phyloP scores from a whole-genome alignment of 2,888 invertebrate genomes.

The Ornithoptera alexandrae region DNA sequence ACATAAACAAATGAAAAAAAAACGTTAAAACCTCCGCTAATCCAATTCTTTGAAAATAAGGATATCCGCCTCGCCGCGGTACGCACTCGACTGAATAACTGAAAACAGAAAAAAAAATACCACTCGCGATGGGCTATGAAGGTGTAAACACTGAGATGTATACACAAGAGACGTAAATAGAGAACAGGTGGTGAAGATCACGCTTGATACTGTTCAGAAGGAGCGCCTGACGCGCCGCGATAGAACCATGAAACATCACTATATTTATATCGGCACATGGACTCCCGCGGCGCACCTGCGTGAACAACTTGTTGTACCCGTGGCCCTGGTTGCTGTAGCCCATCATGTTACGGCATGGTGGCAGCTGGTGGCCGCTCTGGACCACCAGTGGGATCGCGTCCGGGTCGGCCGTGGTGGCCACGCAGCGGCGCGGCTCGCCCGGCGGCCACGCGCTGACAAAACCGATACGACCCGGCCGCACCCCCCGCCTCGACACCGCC shows the following conservation, averaged over 20 bases:
- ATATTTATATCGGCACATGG: background rate
- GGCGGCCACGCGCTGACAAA: constrained; percentile 53
- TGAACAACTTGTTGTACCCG: constrained; percentile 91
- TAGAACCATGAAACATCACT: background rate
- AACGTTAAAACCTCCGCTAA: constrained; percentile 14
- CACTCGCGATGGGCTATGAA: background rate
- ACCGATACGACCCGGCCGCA: constrained; percentile 33
- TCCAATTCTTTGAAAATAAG: constrained; percentile 24
- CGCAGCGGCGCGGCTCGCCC: constrained; percentile 50
- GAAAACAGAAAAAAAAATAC: constrained; percentile 1
- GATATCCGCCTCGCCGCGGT: constrained; percentile 19
- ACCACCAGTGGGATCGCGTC: constrained; percentile 77
- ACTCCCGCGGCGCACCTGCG: constrained; percentile 81
- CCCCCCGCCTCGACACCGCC: background rate
- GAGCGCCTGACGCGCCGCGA: too few species aligned
- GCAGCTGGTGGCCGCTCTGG: constrained; percentile 72
- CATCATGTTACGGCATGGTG: constrained; percentile 86
- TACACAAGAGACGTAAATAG: too few species aligned
- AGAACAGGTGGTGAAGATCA: too few species aligned
- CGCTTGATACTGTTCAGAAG: too few species aligned
- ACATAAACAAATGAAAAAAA: too few species aligned
- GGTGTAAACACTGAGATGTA: too few species aligned
- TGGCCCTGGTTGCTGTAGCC: constrained; percentile 87
- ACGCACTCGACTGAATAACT: constrained; percentile 24
- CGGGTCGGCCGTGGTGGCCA: constrained; percentile 72